phyloP scores from a whole-genome alignment of 2,797 vertebrate species.

The Rhinella marina region DNA sequence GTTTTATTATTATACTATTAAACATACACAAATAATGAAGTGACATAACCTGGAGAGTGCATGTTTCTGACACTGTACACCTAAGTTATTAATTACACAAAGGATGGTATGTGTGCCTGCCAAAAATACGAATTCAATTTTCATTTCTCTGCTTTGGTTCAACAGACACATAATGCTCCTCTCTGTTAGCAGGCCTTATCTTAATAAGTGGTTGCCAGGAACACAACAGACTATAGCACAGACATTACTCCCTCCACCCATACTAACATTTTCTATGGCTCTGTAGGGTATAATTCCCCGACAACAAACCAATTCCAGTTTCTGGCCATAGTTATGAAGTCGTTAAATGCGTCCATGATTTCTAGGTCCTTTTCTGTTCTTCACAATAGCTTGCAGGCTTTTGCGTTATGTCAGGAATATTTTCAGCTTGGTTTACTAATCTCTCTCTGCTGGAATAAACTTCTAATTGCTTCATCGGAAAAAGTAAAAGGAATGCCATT shows the following conservation, averaged over 20 bases:
- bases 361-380: constrained; percentile 16
- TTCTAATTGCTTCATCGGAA: background rate
- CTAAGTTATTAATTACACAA: constrained; percentile 36
- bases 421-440: constrained; percentile 13
- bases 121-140: constrained; percentile 41
- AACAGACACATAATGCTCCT: constrained; percentile 47
- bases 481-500: constrained; percentile 7
- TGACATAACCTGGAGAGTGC: background rate
- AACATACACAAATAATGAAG: constrained; percentile 2
- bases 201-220: constrained; percentile 35
- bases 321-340: constrained; percentile 50
- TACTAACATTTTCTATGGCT: constrained; percentile 37
- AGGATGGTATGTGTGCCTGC: constrained; percentile 34
- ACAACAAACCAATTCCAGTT: constrained; percentile 48
- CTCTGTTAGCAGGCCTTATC: constrained; percentile 42
- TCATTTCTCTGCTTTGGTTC: constrained; percentile 40
- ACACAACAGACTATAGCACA: constrained; percentile 36
- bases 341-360: constrained; percentile 55
- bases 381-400: constrained; percentile 29
- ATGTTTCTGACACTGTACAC: background rate
- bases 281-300: constrained; percentile 47
- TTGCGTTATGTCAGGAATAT: background rate
- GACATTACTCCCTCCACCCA: background rate
- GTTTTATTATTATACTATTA: background rate
- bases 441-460: background rate